Conservation (phyloP, 1,140 invertebrate genomes). For the Drosophila fuyamai region DNA sequence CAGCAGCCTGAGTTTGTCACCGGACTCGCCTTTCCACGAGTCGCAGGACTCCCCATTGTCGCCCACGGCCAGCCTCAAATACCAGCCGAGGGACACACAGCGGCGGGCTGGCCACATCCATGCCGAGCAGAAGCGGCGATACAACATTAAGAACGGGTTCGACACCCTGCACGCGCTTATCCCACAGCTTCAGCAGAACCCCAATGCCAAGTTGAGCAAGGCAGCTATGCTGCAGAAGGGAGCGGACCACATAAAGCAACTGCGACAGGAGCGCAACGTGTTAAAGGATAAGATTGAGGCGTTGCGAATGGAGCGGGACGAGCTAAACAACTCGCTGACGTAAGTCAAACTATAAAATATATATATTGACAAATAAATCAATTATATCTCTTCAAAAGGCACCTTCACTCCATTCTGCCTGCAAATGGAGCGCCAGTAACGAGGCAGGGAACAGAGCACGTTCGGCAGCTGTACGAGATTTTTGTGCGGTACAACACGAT, state of each 20-base stretch:
- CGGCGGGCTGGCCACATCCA: conserved; percentile 95
- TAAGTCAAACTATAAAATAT: conserved; percentile 13
- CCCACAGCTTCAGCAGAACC: conserved; percentile 95
- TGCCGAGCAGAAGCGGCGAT: conserved; percentile 98
- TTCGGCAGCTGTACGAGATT: conserved; percentile 97
- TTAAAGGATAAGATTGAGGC: conserved; percentile 96
- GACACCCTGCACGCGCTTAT: conserved; percentile 97
- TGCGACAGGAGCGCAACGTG: conserved; percentile 93
- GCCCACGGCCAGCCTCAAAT: conserved; percentile 84
- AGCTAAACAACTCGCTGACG: conserved; percentile 95
- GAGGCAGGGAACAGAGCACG: conserved; percentile 94
- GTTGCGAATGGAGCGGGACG: conserved; percentile 94
- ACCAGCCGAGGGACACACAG: conserved; percentile 84
- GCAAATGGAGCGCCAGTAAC: conserved; percentile 97
- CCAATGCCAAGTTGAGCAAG: conserved; percentile 96
- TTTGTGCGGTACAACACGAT: conserved; percentile 94
- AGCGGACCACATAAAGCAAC: conserved; percentile 96
- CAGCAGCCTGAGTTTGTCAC: conserved; percentile 70
- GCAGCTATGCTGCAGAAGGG: conserved; percentile 98
- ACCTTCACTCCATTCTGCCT: conserved; percentile 96
- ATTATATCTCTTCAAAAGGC: conserved; percentile 85
- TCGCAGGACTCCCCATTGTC: conserved; percentile 84
- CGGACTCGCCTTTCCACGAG: conserved; percentile 80
- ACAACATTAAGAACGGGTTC: conserved; percentile 99
- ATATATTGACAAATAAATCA: neutral